phyloP scores from a whole-genome alignment of 2,113 vertebrate species.

The Oreotrochilus melanogaster region DNA sequence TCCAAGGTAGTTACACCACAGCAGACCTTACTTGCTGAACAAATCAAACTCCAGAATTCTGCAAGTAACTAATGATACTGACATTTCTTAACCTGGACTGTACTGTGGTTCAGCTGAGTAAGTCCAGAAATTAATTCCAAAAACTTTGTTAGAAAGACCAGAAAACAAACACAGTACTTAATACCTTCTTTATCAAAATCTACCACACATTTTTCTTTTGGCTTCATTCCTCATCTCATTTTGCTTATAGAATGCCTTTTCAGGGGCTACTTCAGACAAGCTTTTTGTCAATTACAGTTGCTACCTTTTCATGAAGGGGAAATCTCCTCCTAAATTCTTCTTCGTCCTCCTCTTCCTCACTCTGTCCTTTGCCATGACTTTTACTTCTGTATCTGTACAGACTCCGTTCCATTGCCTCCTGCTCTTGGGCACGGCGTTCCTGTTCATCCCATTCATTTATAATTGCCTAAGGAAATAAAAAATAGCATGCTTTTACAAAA shows the following conservation, averaged over 20 bases:
- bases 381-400: slow-evolving; percentile 86
- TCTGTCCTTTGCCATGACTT: slow-evolving; percentile 79
- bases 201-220: neutral
- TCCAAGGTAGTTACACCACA: neutral
- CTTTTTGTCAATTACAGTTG: neutral
- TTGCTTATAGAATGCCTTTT: neutral
- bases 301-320: slow-evolving; percentile 88
- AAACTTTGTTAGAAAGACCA: neutral
- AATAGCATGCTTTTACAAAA: slow-evolving; percentile 13
- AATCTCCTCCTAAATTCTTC: slow-evolving; percentile 87
- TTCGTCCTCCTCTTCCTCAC: slow-evolving; percentile 91
- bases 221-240: neutral
- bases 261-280: neutral
- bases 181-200: neutral
- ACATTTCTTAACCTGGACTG: neutral
- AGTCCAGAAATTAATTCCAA: neutral
- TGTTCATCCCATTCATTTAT: slow-evolving; percentile 96
- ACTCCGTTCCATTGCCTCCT: slow-evolving; percentile 82
- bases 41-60: neutral
- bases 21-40: neutral
- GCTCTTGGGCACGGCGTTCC: slow-evolving; percentile 81
- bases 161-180: neutral
- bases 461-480: slow-evolving; percentile 75
- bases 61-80: neutral
- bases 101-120: neutral